A percentile compares a stretch with the other conserved stretches of the same genome.
phyloP scores from a whole-genome alignment of 2,113 vertebrate genomes.

The Dryoscopus gambensis region DNA sequence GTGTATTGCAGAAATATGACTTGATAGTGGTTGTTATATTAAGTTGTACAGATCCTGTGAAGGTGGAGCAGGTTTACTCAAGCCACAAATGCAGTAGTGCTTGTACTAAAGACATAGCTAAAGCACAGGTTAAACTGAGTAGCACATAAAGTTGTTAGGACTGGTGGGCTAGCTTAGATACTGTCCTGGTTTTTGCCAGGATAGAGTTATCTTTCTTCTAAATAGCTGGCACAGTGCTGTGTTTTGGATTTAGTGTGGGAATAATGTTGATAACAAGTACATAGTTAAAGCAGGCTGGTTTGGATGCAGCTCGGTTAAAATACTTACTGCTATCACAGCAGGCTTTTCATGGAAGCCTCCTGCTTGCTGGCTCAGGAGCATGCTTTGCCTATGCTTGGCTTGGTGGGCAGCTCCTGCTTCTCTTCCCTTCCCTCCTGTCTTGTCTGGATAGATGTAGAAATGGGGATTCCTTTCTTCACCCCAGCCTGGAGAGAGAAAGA shows the following conservation, averaged over 20 bases:
- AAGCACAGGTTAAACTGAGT: accelerated
- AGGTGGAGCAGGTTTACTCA: background rate
- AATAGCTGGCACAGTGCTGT: background rate
- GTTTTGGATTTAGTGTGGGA: background rate
- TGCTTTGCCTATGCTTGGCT: background rate
- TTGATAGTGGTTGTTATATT: background rate
- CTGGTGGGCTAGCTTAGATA: background rate
- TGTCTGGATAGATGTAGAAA: background rate
- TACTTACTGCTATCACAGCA: background rate
- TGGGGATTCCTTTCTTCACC: background rate
- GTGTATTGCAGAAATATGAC: background rate
- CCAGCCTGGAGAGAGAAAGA: background rate
- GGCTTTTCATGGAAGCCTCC: background rate
- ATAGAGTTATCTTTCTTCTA: background rate
- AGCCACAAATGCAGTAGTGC: background rate
- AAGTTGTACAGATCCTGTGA: background rate
- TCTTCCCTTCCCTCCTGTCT: background rate
- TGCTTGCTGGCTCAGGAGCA: background rate
- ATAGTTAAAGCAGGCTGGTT: background rate
- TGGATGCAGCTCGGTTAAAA: background rate
- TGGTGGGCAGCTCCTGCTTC: background rate
- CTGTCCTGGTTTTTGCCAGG: background rate
- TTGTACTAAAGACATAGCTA: background rate
- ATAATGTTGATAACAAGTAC: too few species aligned
- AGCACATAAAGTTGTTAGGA: background rate